A percentile compares a stretch with the other conserved stretches of the same genome.
These are phyloP conservation scores for Montipora efflorescens DNA, from an alignment of 64 coral and sea anemone genomes.

Conservation along the genomic window DNA sequence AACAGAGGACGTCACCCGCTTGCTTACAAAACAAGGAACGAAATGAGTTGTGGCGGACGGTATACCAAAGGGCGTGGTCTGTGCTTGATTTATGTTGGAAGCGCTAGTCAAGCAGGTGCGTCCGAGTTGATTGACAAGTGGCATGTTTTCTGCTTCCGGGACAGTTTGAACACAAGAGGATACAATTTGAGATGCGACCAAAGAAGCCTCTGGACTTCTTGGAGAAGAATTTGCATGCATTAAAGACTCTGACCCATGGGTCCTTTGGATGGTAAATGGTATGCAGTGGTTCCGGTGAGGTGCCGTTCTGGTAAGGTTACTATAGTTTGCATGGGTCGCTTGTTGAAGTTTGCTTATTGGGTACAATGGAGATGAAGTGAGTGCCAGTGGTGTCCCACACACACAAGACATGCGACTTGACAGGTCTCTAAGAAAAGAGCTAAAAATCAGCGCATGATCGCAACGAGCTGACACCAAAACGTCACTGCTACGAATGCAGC, in stretches of 20 bases:
- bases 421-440: slow-evolving; percentile 72
- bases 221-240: not conserved
- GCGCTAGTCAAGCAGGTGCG: not conserved
- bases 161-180: not conserved
- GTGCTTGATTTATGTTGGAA: not conserved
- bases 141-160: too few relatives aligned
- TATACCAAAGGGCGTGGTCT: not conserved
- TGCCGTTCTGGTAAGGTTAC: slow-evolving; percentile 59
- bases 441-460: slow-evolving; percentile 82
- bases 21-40: slow-evolving; percentile 17
- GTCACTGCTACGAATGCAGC: slow-evolving; percentile 74
- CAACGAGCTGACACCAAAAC: slow-evolving; percentile 73
- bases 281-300: slow-evolving; percentile 72
- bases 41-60: not conserved
- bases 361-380: slow-evolving; percentile 76
- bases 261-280: slow-evolving; percentile 2
- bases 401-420: slow-evolving; percentile 67
- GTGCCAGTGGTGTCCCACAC: slow-evolving; percentile 57
- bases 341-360: slow-evolving; percentile 59
- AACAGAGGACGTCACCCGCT: not conserved
- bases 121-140: not conserved
- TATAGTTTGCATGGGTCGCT: slow-evolving; percentile 50
- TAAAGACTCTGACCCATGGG: not conserved
- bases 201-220: too few relatives aligned
- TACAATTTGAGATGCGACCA: not conserved